These are phyloP conservation scores for Agrilus cyanescens DNA, from an alignment of 2,888 invertebrate species.

Conservation along the genomic window DNA sequence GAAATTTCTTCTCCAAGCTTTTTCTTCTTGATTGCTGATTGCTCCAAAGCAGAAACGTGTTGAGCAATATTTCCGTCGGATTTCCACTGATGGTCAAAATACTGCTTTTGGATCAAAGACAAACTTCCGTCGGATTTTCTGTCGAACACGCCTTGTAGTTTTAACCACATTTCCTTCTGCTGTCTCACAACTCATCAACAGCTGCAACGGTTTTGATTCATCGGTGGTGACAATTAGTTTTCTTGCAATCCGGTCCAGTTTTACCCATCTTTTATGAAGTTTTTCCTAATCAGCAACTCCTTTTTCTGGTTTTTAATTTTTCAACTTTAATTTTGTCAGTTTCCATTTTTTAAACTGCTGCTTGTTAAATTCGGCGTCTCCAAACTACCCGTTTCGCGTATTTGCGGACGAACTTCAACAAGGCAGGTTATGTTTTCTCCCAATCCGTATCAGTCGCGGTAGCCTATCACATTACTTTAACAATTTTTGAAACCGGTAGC, in stretches of 20 bases:
- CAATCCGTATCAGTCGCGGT: too few species aligned
- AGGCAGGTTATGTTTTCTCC: too few species aligned
- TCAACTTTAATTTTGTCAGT: too few species aligned
- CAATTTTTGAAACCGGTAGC: too few species aligned
- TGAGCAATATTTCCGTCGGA: constrained; percentile 5
- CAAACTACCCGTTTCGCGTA: too few species aligned
- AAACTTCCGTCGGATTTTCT: constrained; percentile 15
- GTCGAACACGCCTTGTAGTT: constrained; percentile 15
- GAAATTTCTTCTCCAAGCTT: constrained; percentile 11
- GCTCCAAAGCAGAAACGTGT: constrained; percentile 14
- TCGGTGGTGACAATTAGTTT: constrained; percentile 17
- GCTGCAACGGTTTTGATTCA: constrained; percentile 12
- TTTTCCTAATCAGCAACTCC: not conserved
- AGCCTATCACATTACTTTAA: too few species aligned
- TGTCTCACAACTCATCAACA: constrained; percentile 11
- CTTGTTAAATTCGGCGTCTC: too few species aligned
- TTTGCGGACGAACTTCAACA: too few species aligned
- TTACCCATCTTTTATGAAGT: constrained; percentile 7
- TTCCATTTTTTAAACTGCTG: too few species aligned
- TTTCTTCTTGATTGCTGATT: constrained; percentile 13
- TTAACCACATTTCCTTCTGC: constrained; percentile 17
- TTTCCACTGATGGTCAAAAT: constrained; percentile 17
- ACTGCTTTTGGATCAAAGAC: constrained; percentile 15
- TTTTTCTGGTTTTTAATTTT: constrained; percentile 5
- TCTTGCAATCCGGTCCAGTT: constrained; percentile 14